These are phyloP conservation scores for Istiophorus platypterus DNA, from an alignment of 2,113 vertebrate genomes.

Conservation along the genomic window DNA sequence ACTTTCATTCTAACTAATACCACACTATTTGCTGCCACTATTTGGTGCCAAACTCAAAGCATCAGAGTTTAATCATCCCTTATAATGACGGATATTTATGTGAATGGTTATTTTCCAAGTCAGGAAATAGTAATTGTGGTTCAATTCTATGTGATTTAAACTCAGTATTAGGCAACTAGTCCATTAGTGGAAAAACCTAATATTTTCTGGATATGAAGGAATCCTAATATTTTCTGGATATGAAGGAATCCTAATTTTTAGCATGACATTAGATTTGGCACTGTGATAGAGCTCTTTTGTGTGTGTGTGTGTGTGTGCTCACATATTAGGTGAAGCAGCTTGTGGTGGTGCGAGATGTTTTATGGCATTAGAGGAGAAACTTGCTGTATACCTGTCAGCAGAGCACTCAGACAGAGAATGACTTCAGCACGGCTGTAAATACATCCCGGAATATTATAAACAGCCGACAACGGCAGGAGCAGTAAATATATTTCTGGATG, in stretches of 20 bases:
- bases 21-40: too few relatives aligned
- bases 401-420: conserved; percentile 15
- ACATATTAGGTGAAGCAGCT: not conserved
- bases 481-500: conserved; percentile 20
- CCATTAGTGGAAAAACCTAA: not conserved
- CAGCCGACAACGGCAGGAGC: conserved; percentile 22
- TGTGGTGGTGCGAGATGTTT: not conserved
- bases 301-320: not conserved
- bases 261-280: not conserved
- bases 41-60: not conserved
- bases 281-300: not conserved
- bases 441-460: conserved; percentile 25
- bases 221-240: not conserved
- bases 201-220: not conserved
- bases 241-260: not conserved
- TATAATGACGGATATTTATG: not conserved
- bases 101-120: not conserved
- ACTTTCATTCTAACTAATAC: too few relatives aligned
- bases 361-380: not conserved
- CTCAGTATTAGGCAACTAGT: not conserved
- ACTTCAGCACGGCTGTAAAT: conserved; percentile 27
- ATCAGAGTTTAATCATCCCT: not conserved
- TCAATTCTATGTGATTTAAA: not conserved
- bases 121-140: not conserved
- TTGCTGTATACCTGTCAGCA: conserved; percentile 17